A percentile compares a stretch with the other conserved stretches of the same genome.
These are phyloP conservation scores for Thermophis baileyi DNA, from an alignment of 2,113 vertebrate species.

Conservation along the genomic window DNA sequence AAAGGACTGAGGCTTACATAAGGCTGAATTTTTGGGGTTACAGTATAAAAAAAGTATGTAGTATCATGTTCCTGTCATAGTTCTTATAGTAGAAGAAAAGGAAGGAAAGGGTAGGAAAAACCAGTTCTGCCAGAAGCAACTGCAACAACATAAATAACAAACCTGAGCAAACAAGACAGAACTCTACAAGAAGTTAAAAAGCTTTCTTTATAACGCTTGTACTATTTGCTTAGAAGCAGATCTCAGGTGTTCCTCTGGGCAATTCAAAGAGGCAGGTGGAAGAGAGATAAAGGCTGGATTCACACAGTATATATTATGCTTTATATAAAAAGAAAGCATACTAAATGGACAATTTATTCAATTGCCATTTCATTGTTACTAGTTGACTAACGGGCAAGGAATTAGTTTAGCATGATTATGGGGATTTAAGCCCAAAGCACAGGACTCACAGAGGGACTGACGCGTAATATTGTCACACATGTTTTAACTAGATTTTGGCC, in stretches of 20 bases:
- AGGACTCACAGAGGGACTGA: background rate
- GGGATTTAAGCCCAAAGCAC: background rate
- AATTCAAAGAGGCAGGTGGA: background rate
- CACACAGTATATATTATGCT: background rate
- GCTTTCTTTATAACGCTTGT: background rate
- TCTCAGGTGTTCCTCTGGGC: background rate
- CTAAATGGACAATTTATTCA: background rate
- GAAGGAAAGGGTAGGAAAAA: constrained; percentile 4
- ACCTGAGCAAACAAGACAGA: background rate
- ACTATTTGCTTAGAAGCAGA: background rate
- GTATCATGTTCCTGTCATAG: background rate
- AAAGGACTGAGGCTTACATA: background rate
- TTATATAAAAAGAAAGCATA: background rate
- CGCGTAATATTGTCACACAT: background rate
- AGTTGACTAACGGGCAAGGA: background rate
- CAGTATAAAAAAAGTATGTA: background rate
- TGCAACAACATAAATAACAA: background rate
- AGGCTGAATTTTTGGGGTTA: background rate
- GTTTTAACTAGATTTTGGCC: background rate
- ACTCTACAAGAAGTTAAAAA: background rate
- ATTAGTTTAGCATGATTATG: background rate
- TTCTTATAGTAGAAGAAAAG: background rate
- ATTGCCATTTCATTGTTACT: background rate
- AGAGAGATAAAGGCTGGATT: background rate
- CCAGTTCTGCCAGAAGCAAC: constrained; percentile 9